Evolutionary conservation across 2,113 vertebrate species (phyloP).

Genomic region (Cryptomyrus ogoouensis): DNA sequence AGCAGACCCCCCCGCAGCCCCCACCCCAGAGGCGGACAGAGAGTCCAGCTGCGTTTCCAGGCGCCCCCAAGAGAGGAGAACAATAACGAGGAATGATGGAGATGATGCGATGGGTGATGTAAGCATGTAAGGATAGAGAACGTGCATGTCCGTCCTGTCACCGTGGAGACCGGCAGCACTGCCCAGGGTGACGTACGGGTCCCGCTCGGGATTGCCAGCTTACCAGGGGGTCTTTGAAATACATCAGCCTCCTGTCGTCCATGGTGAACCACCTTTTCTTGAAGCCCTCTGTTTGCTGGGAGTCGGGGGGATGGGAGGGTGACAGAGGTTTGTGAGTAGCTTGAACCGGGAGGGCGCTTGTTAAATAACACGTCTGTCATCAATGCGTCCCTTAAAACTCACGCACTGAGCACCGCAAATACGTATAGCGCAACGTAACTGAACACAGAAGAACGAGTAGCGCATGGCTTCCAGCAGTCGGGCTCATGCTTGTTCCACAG

Average conservation of each 20-base stretch:
- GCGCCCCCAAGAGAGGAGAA: background rate
- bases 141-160: background rate
- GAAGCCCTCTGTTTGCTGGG: conserved; percentile 77
- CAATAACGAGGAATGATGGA: background rate
- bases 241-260: conserved; percentile 79
- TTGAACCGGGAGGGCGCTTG: background rate
- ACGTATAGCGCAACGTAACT: background rate
- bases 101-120: background rate
- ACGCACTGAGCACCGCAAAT: background rate
- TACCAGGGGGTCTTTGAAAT: conserved; percentile 85
- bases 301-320: conserved; percentile 30
- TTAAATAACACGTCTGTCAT: background rate
- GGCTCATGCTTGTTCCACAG: background rate
- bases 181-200: background rate
- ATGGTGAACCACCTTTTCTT: conserved; percentile 82
- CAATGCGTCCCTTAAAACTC: background rate
- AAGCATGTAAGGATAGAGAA: background rate
- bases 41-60: background rate
- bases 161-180: background rate
- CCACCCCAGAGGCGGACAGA: background rate
- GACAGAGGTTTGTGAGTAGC: background rate
- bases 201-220: conserved; percentile 14
- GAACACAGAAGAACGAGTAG: background rate
- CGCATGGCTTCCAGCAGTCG: background rate
- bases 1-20: background rate